Conservation (phyloP, 2,888 invertebrate species). For the Melitaea athalia region DNA sequence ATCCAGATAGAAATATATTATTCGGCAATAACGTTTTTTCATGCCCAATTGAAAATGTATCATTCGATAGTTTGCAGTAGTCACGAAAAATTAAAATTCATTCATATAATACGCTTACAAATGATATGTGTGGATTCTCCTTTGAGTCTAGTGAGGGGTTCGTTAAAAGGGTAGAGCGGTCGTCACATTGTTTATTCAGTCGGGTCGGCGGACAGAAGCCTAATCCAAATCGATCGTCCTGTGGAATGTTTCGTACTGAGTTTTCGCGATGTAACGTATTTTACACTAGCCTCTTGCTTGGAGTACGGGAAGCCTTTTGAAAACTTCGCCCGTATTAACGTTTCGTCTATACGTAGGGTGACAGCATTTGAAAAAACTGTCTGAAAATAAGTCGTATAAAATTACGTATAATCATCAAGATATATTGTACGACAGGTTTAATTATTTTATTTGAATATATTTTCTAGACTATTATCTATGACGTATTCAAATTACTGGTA, state of each 20-base stretch:
- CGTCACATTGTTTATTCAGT: constrained; percentile 81
- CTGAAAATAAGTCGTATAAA: too few species aligned
- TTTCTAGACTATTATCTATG: constrained; percentile 34
- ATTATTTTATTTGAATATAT: constrained; percentile 7
- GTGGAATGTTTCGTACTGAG: constrained; percentile 38
- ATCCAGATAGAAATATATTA: background rate
- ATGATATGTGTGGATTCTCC: constrained; percentile 38
- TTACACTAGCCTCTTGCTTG: constrained; percentile 28
- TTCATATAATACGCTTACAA: constrained; percentile 24
- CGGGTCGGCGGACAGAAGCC: constrained; percentile 62
- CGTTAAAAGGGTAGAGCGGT: constrained; percentile 76
- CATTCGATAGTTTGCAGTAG: background rate
- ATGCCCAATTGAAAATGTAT: background rate
- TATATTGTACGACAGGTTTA: too few species aligned
- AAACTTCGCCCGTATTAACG: constrained; percentile 4
- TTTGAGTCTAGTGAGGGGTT: constrained; percentile 57
- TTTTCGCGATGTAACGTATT: constrained; percentile 33
- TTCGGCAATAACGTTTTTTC: background rate
- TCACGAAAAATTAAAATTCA: constrained; percentile 22
- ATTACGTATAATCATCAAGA: too few species aligned
- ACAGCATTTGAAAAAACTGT: background rate
- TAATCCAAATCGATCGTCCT: constrained; percentile 72
- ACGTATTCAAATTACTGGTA: constrained; percentile 35
- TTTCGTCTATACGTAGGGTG: background rate
- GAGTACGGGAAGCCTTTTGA: constrained; percentile 14